These are phyloP conservation scores for Nerophis ophidion DNA, from an alignment of 2,113 vertebrate species.

Conservation along the genomic window DNA sequence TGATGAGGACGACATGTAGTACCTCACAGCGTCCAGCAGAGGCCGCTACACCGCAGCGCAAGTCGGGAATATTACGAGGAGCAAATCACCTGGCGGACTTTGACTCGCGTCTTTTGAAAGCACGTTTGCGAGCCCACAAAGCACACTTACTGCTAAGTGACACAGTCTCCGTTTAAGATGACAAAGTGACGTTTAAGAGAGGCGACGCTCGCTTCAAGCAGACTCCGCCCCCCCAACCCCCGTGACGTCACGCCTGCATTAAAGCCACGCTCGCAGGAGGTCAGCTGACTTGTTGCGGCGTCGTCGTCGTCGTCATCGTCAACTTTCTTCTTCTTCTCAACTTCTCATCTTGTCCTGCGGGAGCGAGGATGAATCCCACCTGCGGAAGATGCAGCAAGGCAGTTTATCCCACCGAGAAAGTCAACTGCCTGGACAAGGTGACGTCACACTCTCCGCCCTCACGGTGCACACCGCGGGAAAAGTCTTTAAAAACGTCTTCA, in stretches of 20 bases:
- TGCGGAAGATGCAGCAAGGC: conserved; percentile 91
- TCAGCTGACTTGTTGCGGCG: not conserved
- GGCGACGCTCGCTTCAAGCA: not conserved
- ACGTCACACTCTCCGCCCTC: conserved; percentile 14
- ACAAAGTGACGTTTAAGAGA: too few species aligned
- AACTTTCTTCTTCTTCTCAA: not conserved
- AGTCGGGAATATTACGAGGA: not conserved
- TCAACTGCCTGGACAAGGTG: conserved; percentile 96
- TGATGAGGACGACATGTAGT: not conserved
- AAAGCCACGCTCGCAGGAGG: not conserved
- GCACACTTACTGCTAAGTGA: too few species aligned
- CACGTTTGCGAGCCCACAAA: too few species aligned
- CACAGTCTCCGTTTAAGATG: too few species aligned
- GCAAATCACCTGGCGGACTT: not conserved
- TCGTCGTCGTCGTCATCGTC: not conserved
- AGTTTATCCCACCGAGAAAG: conserved; percentile 96
- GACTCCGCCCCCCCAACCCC: not conserved
- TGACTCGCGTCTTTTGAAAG: not conserved
- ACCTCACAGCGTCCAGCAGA: too few species aligned
- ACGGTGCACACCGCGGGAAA: too few species aligned
- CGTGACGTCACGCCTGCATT: not conserved
- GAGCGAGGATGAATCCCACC: conserved; percentile 80
- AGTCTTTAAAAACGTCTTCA: too few species aligned
- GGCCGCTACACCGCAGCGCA: not conserved
- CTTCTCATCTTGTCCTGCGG: not conserved